Evolutionary conservation across 1,140 invertebrate genomes (phyloP).

Genomic region (Drosophila jambulina): DNA sequence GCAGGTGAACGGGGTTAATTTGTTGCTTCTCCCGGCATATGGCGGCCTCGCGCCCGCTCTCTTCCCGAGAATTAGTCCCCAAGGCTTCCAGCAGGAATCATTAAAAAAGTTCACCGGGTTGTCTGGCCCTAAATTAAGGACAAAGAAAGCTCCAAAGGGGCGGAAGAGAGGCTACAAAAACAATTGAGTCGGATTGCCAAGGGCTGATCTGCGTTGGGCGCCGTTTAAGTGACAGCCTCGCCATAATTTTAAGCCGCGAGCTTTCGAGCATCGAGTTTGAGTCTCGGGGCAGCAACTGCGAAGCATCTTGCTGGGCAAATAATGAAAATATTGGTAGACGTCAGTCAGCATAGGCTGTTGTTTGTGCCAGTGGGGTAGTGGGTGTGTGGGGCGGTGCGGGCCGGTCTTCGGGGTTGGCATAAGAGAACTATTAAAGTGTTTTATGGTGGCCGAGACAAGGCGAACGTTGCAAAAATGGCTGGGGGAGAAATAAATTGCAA

Average conservation of each 20-base stretch:
- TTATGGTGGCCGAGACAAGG: slow-evolving; percentile 77
- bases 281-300: slow-evolving; percentile 16
- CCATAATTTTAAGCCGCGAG: slow-evolving; percentile 75
- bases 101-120: slow-evolving; percentile 67
- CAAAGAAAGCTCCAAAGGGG: slow-evolving; percentile 30
- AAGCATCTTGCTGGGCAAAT: slow-evolving; percentile 16
- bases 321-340: slow-evolving; percentile 53
- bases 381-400: slow-evolving; percentile 17
- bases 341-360: slow-evolving; percentile 42
- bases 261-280: slow-evolving; percentile 58
- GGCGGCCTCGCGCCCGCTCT: slow-evolving; percentile 27
- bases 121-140: slow-evolving; percentile 77
- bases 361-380: not conserved
- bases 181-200: slow-evolving; percentile 54
- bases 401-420: slow-evolving; percentile 34
- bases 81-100: slow-evolving; percentile 72
- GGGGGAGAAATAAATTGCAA: slow-evolving; percentile 46
- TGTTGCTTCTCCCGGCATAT: slow-evolving; percentile 77
- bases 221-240: slow-evolving; percentile 66
- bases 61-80: slow-evolving; percentile 72
- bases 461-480: slow-evolving; percentile 44
- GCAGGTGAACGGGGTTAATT: slow-evolving; percentile 78
- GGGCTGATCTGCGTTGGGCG: slow-evolving; percentile 20
- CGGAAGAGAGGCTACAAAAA: slow-evolving; percentile 53
- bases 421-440: slow-evolving; percentile 80